These are phyloP conservation scores for Triplophysa bombifrons DNA, from an alignment of 2,797 vertebrate genomes.

Conservation along the genomic window DNA sequence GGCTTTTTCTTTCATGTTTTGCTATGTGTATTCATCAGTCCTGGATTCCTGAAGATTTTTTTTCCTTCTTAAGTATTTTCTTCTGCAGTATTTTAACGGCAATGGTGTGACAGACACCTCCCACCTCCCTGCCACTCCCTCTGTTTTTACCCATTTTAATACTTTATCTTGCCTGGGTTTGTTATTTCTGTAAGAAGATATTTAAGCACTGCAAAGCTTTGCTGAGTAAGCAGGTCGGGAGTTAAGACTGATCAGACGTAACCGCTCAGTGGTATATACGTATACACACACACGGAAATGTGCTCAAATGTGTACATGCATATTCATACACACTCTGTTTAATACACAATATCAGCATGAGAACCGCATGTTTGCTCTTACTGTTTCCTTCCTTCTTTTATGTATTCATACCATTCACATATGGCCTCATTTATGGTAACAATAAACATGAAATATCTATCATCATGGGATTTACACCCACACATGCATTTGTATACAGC, in stretches of 20 bases:
- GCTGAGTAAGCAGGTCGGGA: conserved; percentile 54
- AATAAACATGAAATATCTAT: conserved; percentile 7
- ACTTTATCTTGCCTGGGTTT: conserved; percentile 54
- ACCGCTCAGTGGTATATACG: not conserved
- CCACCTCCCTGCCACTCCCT: conserved; percentile 21
- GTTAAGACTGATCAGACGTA: conserved; percentile 36
- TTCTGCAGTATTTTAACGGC: conserved; percentile 8
- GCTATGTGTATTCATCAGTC: conserved; percentile 7
- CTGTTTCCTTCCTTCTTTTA: conserved; percentile 14
- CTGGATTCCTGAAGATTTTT: conserved; percentile 41
- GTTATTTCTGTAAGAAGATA: conserved; percentile 49
- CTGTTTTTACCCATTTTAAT: conserved; percentile 51
- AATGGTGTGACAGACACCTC: conserved; percentile 38
- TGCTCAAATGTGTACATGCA: not conserved
- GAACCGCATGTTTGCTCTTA: not conserved
- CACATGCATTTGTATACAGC: not conserved
- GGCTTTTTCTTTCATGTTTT: conserved; percentile 52
- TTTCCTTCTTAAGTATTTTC: conserved; percentile 25
- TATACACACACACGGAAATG: not conserved
- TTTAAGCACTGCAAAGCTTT: conserved; percentile 50
- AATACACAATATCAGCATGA: not conserved
- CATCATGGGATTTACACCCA: conserved; percentile 15
- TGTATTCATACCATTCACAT: conserved; percentile 8
- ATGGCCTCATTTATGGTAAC: conserved; percentile 8
- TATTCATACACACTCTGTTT: not conserved